Evolutionary conservation across 2,797 vertebrate species (phyloP).

Genomic region (Rhinoraja longicauda): DNA sequence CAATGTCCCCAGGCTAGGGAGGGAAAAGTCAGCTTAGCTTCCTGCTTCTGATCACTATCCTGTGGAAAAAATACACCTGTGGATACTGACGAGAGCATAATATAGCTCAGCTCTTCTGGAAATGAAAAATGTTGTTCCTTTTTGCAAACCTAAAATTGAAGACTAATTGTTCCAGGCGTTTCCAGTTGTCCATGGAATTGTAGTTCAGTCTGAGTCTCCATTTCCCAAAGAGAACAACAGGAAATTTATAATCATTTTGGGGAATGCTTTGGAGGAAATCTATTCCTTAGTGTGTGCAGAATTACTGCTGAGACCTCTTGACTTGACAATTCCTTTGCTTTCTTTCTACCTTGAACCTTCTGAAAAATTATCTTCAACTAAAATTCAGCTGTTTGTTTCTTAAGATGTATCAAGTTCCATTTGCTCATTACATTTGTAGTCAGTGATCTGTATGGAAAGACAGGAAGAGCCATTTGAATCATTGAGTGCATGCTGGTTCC

Average conservation of each 20-base stretch:
- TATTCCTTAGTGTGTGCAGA: not conserved
- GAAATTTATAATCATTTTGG: not conserved
- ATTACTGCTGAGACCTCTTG: not conserved
- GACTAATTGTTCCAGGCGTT: too few relatives aligned
- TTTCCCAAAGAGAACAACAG: not conserved
- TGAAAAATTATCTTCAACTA: not conserved
- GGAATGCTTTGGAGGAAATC: not conserved
- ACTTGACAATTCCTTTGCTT: not conserved
- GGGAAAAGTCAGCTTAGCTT: not conserved
- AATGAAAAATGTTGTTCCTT: not conserved
- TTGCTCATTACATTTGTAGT: not conserved
- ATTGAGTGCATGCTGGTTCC: too few relatives aligned
- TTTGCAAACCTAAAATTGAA: too few relatives aligned
- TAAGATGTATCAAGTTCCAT: not conserved
- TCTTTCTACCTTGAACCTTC: not conserved
- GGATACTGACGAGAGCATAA: not conserved
- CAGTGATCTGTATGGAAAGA: too few relatives aligned
- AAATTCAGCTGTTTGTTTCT: not conserved
- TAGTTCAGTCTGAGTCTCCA: not conserved
- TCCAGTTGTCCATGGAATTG: not conserved
- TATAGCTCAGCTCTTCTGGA: not conserved
- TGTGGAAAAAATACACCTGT: not conserved
- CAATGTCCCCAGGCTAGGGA: not conserved
- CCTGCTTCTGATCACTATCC: not conserved
- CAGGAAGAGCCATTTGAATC: too few relatives aligned